Evolutionary conservation across 2,797 vertebrate genomes (phyloP).

Genomic region (Lepilemur ruficaudatus): DNA sequence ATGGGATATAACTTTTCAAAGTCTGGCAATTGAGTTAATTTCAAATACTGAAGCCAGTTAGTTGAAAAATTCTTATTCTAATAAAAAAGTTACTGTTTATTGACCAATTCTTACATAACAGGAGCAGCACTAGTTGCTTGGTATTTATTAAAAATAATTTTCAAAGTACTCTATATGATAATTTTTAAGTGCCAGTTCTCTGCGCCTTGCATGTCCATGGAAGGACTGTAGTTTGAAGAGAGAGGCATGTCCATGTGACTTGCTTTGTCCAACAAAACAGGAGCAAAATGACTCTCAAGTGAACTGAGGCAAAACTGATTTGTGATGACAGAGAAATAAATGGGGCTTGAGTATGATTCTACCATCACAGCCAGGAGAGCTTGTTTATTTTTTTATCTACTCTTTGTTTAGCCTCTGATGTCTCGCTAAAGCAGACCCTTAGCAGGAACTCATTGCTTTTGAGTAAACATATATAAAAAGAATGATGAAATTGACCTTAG

Average conservation of each 20-base stretch:
- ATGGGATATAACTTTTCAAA: not conserved
- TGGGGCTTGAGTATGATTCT: not conserved
- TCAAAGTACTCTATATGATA: not conserved
- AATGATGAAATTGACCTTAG: not conserved
- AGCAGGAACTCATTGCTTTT: not conserved
- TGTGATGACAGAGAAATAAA: not conserved
- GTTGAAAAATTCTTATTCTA: not conserved
- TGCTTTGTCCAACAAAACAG: not conserved
- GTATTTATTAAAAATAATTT: not conserved
- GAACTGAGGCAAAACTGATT: not conserved
- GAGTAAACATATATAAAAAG: not conserved
- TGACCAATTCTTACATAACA: not conserved
- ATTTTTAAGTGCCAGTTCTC: not conserved
- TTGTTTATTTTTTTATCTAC: not conserved
- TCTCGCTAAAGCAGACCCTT: not conserved
- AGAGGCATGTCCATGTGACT: not conserved
- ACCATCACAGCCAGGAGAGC: not conserved
- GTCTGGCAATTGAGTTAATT: not conserved
- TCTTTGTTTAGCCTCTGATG: not conserved
- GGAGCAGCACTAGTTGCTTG: not conserved
- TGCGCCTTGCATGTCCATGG: not conserved
- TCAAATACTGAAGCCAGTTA: not conserved
- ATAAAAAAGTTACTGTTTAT: not conserved
- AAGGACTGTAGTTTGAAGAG: not conserved
- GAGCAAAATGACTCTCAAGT: not conserved